Evolutionary conservation across 2,113 vertebrate genomes (phyloP), one percentile per base, ranked within the genome.

Genomic region (Octodon degus): DNA sequence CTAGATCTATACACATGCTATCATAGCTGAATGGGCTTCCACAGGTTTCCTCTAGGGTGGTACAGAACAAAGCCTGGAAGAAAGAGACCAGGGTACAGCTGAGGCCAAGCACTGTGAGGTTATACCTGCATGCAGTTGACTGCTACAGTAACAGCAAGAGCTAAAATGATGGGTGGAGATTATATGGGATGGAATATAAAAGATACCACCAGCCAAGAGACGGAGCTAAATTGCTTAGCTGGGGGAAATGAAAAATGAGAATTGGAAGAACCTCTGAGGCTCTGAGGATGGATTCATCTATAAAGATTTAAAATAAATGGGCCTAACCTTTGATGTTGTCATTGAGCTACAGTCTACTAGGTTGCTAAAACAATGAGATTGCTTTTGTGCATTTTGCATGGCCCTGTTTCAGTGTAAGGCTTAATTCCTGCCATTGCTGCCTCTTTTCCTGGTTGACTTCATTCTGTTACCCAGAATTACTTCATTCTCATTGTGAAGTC

Each of bases 201-300:
- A 82, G 53, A 79, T 50, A 20, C 50, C 25, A 47, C 2, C 12
- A 13, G 43, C 50, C 53, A 55, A 37, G 55, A 58, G 72, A 94
- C 65, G 20, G 17, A 86, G 32, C 84, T 89, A 79, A 65, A 83
- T 50, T 50, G 40, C 47, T 40, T 20, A 88, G 37, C 72, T 58
- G 6, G 22, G 37, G 2, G 1, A 27, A 65, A 62, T 76, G 27
- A 94, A 60, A 83, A 96, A 58, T 76, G 62, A 32, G 55, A 89
- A 86, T 92, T 72, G 70, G 55, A 70, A 93, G 40, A 89, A 53
- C 25, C 43, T 67, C 4, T 53, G 6, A 85, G 84, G 37, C 58
- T 68, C 63, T 76, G 65, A 87, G 24, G 86, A 76, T 93, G 27
- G 24, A 72, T 96, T 94, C n/a, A 89, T 88, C 83, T 14, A 83